Conservation (phyloP, 2,888 invertebrate species). For the Lasioglossum zephyrum region DNA sequence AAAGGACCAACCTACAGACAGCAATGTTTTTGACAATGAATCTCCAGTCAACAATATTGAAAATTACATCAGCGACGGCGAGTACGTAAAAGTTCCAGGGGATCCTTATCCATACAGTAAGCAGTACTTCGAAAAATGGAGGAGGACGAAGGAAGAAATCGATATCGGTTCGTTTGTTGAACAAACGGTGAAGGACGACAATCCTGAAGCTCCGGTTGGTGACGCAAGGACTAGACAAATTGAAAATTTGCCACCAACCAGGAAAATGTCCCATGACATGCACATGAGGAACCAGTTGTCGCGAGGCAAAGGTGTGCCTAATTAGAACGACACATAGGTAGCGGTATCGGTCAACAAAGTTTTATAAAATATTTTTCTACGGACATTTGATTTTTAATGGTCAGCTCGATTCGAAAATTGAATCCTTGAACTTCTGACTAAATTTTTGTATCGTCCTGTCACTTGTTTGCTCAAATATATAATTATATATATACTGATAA, state of each 20-base stretch:
- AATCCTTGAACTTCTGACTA: not conserved
- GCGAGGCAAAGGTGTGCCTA: not conserved
- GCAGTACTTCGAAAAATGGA: slow-evolving; percentile 74
- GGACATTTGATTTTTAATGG: not conserved
- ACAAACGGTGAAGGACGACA: not conserved
- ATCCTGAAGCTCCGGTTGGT: not conserved
- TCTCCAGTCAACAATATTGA: not conserved
- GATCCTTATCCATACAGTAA: slow-evolving; percentile 76
- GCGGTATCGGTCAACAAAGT: not conserved
- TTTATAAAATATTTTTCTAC: not conserved
- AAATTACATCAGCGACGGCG: slow-evolving; percentile 38
- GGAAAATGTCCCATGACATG: slow-evolving; percentile 35
- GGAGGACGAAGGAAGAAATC: not conserved
- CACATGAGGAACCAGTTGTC: not conserved
- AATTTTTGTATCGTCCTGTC: slow-evolving; percentile 1
- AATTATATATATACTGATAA: not conserved
- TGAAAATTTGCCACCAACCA: slow-evolving; percentile 7
- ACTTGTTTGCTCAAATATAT: not conserved
- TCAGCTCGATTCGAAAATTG: not conserved
- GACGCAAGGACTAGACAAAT: not conserved
- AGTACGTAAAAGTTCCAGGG: slow-evolving; percentile 69
- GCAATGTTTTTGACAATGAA: not conserved
- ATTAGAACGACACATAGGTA: not conserved
- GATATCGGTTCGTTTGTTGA: not conserved
- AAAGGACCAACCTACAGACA: not conserved